These are phyloP conservation scores for Agrochola macilenta DNA, from an alignment of 2,888 invertebrate genomes.

Conservation along the genomic window DNA sequence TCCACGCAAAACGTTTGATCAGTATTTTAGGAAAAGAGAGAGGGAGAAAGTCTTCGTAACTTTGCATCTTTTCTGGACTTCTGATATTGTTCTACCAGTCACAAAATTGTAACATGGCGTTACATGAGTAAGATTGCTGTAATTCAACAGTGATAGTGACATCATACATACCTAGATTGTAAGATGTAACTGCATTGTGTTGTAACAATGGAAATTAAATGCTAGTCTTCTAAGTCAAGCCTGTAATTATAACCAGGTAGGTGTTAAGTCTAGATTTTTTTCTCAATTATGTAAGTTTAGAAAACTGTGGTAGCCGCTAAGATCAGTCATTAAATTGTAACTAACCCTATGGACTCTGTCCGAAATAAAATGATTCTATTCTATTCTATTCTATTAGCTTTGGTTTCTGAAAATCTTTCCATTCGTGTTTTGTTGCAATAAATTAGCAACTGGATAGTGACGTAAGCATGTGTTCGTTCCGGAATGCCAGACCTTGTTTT, in stretches of 20 bases:
- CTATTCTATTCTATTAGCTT: no score
- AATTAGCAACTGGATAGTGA: no score
- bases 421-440: no score
- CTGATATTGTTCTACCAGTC: neutral
- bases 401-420: no score
- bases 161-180: slow-evolving; percentile 29
- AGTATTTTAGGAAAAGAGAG: no score
- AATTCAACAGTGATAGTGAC: slow-evolving; percentile 13
- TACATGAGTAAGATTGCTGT: slow-evolving; percentile 21
- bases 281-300: neutral
- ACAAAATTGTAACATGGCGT: slow-evolving; percentile 9
- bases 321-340: no score
- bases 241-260: slow-evolving; percentile 20
- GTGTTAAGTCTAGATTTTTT: slow-evolving; percentile 18
- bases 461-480: no score
- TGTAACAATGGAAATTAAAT: slow-evolving; percentile 27
- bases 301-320: neutral
- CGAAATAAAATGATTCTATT: no score
- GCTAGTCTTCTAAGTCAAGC: neutral
- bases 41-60: no score
- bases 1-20: no score
- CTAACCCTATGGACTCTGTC: no score
- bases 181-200: slow-evolving; percentile 18
- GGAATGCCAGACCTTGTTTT: no score
- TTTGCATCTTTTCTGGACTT: neutral